A percentile compares a stretch with the other conserved stretches of the same genome.
These are phyloP conservation scores for Eurosta solidaginis DNA, from an alignment of 1,140 invertebrate species.

Conservation along the genomic window DNA sequence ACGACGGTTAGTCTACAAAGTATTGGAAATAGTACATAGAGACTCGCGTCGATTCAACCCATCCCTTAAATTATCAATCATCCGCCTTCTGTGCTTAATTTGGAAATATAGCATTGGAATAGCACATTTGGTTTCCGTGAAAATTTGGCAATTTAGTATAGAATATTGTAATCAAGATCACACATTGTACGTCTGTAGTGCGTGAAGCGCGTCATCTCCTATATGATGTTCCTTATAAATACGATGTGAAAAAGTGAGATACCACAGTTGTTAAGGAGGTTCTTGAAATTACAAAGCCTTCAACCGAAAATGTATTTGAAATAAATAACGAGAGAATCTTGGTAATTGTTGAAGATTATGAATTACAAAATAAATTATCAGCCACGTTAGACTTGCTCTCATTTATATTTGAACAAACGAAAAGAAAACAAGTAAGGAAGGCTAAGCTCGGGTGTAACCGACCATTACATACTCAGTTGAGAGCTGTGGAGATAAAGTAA, in stretches of 20 bases:
- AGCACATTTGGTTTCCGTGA: conserved; percentile 63
- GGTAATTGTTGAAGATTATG: conserved; percentile 61
- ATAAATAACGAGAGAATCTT: conserved; percentile 39
- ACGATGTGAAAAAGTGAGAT: conserved; percentile 58
- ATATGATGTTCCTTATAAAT: conserved; percentile 62
- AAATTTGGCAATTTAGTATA: conserved; percentile 64
- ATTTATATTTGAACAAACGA: no score
- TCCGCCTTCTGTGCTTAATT: conserved; percentile 64
- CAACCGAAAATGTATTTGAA: conserved; percentile 59
- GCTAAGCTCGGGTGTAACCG: no score
- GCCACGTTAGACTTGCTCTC: conserved; percentile 63
- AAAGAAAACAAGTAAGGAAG: no score
- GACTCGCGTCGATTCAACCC: conserved; percentile 50
- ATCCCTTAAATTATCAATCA: conserved; percentile 67
- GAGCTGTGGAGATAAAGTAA: no score
- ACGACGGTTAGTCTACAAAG: conserved; percentile 43
- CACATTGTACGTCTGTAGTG: conserved; percentile 69
- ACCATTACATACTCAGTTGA: no score
- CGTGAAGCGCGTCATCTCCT: conserved; percentile 65
- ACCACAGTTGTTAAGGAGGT: conserved; percentile 62
- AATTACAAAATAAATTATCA: conserved; percentile 62
- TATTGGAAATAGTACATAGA: conserved; percentile 40
- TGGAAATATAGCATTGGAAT: conserved; percentile 63
- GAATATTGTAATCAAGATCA: conserved; percentile 65
- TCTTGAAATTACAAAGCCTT: conserved; percentile 60